Evolutionary conservation across 1,140 invertebrate species (phyloP).

Genomic region (Glossosoma conforme): DNA sequence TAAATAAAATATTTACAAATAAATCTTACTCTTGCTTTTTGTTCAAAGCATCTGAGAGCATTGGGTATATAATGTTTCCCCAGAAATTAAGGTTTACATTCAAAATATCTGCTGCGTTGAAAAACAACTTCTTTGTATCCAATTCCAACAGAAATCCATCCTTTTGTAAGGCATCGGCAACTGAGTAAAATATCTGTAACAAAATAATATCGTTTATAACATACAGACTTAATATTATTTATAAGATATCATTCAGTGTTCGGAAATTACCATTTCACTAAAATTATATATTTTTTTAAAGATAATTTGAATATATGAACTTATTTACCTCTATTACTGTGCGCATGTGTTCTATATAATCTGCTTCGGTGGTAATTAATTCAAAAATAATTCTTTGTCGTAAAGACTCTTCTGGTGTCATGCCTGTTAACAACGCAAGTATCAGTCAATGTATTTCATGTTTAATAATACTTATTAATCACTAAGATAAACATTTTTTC

Average conservation of each 20-base stretch:
- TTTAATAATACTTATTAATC: neutral
- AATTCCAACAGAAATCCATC: slow-evolving; percentile 20
- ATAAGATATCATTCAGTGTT: neutral
- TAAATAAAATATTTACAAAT: neutral
- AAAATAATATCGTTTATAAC: neutral
- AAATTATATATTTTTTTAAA: neutral
- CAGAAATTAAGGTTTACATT: slow-evolving; percentile 18
- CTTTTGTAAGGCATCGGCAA: slow-evolving; percentile 13
- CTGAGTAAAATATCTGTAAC: slow-evolving; percentile 23
- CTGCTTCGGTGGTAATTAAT: slow-evolving; percentile 21
- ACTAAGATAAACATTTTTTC: neutral
- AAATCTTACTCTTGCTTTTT: slow-evolving; percentile 8
- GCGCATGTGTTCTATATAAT: slow-evolving; percentile 18
- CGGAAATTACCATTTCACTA: neutral
- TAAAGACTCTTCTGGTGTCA: slow-evolving; percentile 7
- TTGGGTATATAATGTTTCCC: slow-evolving; percentile 18
- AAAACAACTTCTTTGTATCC: slow-evolving; percentile 16
- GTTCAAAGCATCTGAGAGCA: slow-evolving; percentile 15
- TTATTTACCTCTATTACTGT: slow-evolving; percentile 17
- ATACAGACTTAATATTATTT: slow-evolving; percentile 6
- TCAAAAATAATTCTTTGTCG: slow-evolving; percentile 22
- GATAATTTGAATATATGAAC: neutral
- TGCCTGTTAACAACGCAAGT: slow-evolving; percentile 2
- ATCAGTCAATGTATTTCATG: neutral
- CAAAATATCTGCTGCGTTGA: slow-evolving; percentile 17